These are phyloP conservation scores for Phyllotreta cruciferae DNA, from an alignment of 2,888 invertebrate species.

Conservation along the genomic window DNA sequence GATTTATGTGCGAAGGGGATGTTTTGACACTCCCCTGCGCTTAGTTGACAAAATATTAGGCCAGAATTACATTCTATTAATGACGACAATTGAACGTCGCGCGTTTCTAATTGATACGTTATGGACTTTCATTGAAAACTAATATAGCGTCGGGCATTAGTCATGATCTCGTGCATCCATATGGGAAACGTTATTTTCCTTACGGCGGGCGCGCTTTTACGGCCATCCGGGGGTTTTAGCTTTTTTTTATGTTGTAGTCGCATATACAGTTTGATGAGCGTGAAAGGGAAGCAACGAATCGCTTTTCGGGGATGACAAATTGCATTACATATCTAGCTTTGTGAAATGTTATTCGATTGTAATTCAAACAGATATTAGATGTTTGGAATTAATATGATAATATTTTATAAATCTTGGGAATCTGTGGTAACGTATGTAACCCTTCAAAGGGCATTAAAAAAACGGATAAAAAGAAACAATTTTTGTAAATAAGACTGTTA, in stretches of 20 bases:
- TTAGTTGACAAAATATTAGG: constrained; percentile 54
- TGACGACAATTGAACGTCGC: constrained; percentile 52
- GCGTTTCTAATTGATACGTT: constrained; percentile 52
- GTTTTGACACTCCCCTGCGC: constrained; percentile 53
- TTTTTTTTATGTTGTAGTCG: constrained; percentile 20
- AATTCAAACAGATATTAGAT: constrained; percentile 22
- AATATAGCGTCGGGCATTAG: constrained; percentile 35
- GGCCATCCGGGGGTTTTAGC: constrained; percentile 10
- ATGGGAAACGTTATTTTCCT: constrained; percentile 44
- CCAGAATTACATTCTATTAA: constrained; percentile 52
- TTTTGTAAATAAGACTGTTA: too few relatives aligned
- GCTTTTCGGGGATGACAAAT: constrained; percentile 30
- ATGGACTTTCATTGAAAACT: constrained; percentile 45
- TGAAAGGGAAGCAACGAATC: constrained; percentile 45
- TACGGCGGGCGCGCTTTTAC: constrained; percentile 34
- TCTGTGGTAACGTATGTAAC: too few relatives aligned
- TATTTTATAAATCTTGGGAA: too few relatives aligned
- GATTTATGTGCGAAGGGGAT: constrained; percentile 50
- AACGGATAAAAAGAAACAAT: too few relatives aligned
- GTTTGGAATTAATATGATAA: too few relatives aligned
- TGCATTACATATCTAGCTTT: constrained; percentile 27
- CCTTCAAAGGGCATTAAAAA: too few relatives aligned
- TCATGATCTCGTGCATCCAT: constrained; percentile 37
- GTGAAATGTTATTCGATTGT: constrained; percentile 26
- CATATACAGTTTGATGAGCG: constrained; percentile 37